phyloP scores from a whole-genome alignment of 2,888 invertebrate genomes.

The Morpho deidamia region DNA sequence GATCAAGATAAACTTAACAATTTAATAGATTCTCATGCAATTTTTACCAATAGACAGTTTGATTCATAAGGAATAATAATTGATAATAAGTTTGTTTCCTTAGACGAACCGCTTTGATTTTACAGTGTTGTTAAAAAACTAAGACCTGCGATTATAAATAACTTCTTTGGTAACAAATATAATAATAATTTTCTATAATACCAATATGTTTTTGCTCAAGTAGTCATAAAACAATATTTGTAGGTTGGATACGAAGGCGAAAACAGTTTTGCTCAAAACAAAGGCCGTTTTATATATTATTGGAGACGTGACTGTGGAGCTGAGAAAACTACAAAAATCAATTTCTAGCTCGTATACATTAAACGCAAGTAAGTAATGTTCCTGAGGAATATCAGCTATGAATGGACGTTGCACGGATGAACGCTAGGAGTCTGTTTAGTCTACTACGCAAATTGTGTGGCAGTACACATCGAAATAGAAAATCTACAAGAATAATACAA shows the following conservation, averaged over 20 bases:
- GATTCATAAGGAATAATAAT: too few relatives aligned
- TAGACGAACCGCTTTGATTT: too few relatives aligned
- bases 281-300: slow-evolving; percentile 41
- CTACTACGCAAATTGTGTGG: too few relatives aligned
- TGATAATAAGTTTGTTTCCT: too few relatives aligned
- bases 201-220: slow-evolving; percentile 13
- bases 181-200: background rate
- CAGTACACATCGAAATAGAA: too few relatives aligned
- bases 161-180: background rate
- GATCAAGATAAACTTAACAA: too few relatives aligned
- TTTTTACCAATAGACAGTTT: too few relatives aligned
- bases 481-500: too few relatives aligned
- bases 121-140: too few relatives aligned
- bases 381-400: background rate
- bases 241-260: slow-evolving; percentile 47
- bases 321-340: slow-evolving; percentile 35
- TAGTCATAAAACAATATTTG: background rate
- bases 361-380: slow-evolving; percentile 45
- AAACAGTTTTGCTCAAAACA: slow-evolving; percentile 48
- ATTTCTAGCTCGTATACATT: slow-evolving; percentile 41
- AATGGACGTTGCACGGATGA: too few relatives aligned
- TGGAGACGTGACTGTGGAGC: slow-evolving; percentile 38
- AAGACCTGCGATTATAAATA: background rate
- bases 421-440: too few relatives aligned
- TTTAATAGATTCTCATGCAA: too few relatives aligned